A percentile compares a stretch with the other conserved stretches of the same genome.
These are phyloP conservation scores for Candidula unifasciata DNA, from an alignment of 2,888 invertebrate genomes.

Conservation along the genomic window DNA sequence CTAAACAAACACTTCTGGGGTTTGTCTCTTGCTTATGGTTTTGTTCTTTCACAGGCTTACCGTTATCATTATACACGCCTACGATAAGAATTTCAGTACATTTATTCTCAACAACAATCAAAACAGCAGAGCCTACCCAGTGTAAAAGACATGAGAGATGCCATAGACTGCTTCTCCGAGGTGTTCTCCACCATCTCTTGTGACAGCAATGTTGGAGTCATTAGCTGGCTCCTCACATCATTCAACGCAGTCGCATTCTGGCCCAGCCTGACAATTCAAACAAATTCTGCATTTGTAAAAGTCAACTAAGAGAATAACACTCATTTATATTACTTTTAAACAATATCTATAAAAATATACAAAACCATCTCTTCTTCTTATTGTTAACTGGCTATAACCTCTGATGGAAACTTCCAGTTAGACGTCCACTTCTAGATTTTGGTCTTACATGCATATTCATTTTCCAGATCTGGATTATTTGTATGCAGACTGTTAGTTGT, in stretches of 20 bases:
- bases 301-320: no score
- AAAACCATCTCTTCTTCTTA: no score
- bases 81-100: neutral
- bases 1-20: no score
- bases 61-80: neutral
- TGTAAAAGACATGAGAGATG: conserved; percentile 68
- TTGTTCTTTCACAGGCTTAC: neutral
- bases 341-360: no score
- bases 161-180: conserved; percentile 65
- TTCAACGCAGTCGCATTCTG: conserved; percentile 19
- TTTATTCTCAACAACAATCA: neutral
- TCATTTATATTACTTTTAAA: no score
- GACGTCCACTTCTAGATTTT: no score
- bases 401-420: no score
- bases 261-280: conserved; percentile 15
- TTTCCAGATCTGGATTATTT: no score
- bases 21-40: no score
- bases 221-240: conserved; percentile 50
- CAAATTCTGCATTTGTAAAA: neutral
- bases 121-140: conserved; percentile 61
- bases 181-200: conserved; percentile 51
- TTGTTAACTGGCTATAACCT: no score
- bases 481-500: no score
- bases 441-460: no score
- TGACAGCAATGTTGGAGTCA: conserved; percentile 48